Evolutionary conservation across 2,888 invertebrate species (phyloP), one percentile per base, ranked within the genome.

Genomic region (Ophion obscuratus): DNA sequence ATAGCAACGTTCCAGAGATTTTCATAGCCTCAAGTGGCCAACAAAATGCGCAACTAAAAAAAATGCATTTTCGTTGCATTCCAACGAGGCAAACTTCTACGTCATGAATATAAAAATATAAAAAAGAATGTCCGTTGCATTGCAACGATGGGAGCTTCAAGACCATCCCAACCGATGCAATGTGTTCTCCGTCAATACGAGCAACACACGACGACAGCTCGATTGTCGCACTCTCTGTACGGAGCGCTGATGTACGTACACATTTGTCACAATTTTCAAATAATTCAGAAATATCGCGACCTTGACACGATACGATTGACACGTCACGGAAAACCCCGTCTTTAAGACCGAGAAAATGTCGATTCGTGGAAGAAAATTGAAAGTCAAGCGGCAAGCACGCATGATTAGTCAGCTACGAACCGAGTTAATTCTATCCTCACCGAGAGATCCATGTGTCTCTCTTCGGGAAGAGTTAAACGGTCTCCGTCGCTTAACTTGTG

Each of bases 291-390:
- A 61, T 10, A 61, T 57, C 20, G 9, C 20, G 73, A 9, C 36
- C 73, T 74, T 40, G 73, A 74, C 40, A 74, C 27, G 27, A 53
- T 74, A n/a, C 9, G 73, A 36, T 57, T 61, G 31, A 68, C 44
- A 44, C n/a, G 53, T 53, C 20, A 11, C 27, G 27, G 20, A 57
- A 14, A 14, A 9, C 44, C 57, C 9, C 24, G 57, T 24, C 31
- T 74, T 64, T 44, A n/a, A 44, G 53, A 73, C 20, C 53, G 73
- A 70, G 81, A 81, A 81, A 84, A 77, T 59, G 77, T 77, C 62
- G 76, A 84, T 84, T 47, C 81, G 78, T 64, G 10, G 78, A 66
- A 74, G 74, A 85, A 85, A 85, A 81, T 85, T 77, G 53, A 73
- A 73, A 27, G 71, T 36, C 79, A 36, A 80, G 53, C 61, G 6